phyloP scores from a whole-genome alignment of 2,797 vertebrate genomes.

The Urocyon cinereoargenteus region DNA sequence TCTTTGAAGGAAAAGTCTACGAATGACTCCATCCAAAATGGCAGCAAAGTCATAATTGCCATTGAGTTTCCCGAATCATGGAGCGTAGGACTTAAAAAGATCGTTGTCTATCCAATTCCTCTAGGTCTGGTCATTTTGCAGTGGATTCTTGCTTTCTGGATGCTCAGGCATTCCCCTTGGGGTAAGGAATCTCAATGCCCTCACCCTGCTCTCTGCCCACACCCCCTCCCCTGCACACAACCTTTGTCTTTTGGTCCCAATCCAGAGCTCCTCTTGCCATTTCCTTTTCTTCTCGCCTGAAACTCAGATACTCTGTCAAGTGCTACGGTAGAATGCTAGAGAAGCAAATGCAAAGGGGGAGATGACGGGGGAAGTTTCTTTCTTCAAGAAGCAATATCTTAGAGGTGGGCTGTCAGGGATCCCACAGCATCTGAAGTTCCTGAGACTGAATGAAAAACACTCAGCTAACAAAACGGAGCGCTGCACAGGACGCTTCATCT shows the following conservation, averaged over 20 bases:
- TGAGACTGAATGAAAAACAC: slow-evolving; percentile 89
- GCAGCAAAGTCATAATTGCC: neutral
- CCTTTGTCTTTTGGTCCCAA: neutral
- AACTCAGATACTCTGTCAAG: neutral
- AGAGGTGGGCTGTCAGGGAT: slow-evolving; percentile 87
- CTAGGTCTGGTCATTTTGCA: neutral
- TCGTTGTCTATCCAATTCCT: neutral
- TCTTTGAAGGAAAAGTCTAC: neutral
- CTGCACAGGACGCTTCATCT: slow-evolving; percentile 90
- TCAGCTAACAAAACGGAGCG: slow-evolving; percentile 91
- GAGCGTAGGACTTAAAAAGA: neutral
- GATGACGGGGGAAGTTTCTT: slow-evolving; percentile 64
- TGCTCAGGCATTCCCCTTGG: neutral
- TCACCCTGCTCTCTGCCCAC: neutral
- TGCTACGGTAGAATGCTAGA: neutral
- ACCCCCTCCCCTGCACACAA: neutral
- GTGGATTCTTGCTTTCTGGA: neutral
- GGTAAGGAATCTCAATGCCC: neutral
- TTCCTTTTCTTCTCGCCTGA: slow-evolving; percentile 58
- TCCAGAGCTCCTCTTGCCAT: neutral
- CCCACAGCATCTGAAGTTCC: slow-evolving; percentile 89
- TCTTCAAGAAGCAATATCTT: slow-evolving; percentile 81
- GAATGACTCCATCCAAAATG: neutral
- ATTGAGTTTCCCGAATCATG: neutral
- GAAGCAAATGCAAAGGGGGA: neutral